phyloP scores from a whole-genome alignment of 2,888 invertebrate species.

The Laspeyria flexula region DNA sequence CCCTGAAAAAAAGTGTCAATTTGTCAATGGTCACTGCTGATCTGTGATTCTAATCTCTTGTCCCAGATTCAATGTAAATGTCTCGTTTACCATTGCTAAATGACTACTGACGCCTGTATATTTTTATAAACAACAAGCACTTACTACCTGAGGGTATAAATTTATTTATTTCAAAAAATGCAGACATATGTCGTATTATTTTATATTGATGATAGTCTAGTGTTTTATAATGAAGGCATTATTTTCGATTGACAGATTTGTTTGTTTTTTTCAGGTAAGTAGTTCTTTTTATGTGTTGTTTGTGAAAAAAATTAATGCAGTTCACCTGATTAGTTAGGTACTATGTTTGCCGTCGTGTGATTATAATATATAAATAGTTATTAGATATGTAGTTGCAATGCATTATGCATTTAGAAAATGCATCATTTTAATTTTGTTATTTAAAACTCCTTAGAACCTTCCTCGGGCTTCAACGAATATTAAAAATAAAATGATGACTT shows the following conservation, averaged over 20 bases:
- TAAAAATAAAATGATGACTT: too few relatives aligned
- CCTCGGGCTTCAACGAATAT: too few relatives aligned
- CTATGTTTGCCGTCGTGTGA: too few relatives aligned
- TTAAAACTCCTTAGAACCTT: too few relatives aligned
- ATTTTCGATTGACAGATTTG: neutral
- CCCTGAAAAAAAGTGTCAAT: slow-evolving; percentile 32
- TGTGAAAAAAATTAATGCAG: too few relatives aligned
- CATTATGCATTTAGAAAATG: too few relatives aligned
- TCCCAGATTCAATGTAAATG: slow-evolving; percentile 54
- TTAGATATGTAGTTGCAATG: too few relatives aligned
- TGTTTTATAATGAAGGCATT: slow-evolving; percentile 5
- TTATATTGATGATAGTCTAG: slow-evolving; percentile 2
- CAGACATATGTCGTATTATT: slow-evolving; percentile 1
- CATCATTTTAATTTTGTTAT: too few relatives aligned
- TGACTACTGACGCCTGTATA: slow-evolving; percentile 21
- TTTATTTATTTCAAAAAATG: neutral
- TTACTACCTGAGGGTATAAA: slow-evolving; percentile 28
- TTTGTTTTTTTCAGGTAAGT: neutral
- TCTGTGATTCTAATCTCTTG: slow-evolving; percentile 55
- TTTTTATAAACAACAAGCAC: slow-evolving; percentile 23
- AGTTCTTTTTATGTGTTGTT: neutral
- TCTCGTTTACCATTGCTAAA: slow-evolving; percentile 38
- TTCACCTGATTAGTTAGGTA: too few relatives aligned
- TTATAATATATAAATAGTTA: too few relatives aligned
- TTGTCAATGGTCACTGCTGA: slow-evolving; percentile 46